Conservation (phyloP, 2,888 invertebrate genomes). For the Neoaliturus tenellus region DNA sequence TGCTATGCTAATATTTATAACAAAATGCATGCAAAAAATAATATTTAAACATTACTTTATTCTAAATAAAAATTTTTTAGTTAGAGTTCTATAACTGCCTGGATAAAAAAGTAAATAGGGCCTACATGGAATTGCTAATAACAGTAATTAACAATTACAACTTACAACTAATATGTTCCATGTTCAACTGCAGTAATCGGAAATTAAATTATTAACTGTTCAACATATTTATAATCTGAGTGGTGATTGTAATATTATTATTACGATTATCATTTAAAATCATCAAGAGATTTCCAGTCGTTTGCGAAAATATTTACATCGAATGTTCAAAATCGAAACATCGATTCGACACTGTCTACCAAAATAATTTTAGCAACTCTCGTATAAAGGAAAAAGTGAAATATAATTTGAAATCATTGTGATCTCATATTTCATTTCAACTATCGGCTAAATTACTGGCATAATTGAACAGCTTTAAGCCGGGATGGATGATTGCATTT, state of each 20-base stretch:
- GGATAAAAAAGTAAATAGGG: too few species aligned
- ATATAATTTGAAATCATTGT: background rate
- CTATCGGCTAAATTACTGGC: background rate
- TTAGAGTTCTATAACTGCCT: too few species aligned
- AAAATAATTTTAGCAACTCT: background rate
- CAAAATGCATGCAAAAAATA: too few species aligned
- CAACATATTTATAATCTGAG: slow-evolving; percentile 18
- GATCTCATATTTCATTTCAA: background rate
- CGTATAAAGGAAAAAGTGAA: background rate
- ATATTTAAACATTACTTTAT: too few species aligned
- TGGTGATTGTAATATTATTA: slow-evolving; percentile 13
- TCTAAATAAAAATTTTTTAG: too few species aligned
- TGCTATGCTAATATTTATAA: too few species aligned
- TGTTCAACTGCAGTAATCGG: background rate
- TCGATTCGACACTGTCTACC: background rate
- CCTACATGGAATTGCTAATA: too few species aligned
- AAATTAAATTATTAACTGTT: background rate
- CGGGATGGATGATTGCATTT: background rate
- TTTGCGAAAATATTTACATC: background rate
- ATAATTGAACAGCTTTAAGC: slow-evolving; percentile 20
- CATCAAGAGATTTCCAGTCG: background rate
- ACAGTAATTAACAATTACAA: too few species aligned
- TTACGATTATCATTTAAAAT: slow-evolving; percentile 7
- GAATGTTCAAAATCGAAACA: background rate
- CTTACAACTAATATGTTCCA: too few species aligned